Evolutionary conservation across 1,140 invertebrate genomes (phyloP).

Genomic region (Heliconius congener): DNA sequence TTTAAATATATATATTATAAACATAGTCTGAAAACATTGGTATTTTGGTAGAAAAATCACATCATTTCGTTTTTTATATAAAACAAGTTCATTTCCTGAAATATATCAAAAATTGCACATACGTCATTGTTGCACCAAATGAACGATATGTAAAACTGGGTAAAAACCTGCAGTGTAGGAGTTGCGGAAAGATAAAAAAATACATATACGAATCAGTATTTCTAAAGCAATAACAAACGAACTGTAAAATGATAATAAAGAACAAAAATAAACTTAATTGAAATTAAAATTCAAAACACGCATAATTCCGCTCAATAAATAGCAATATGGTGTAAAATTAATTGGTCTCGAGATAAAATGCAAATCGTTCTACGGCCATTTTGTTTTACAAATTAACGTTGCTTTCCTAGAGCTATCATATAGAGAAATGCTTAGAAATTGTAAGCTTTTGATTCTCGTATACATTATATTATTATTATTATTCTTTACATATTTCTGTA

Average conservation of each 20-base stretch:
- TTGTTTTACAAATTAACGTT: conserved; percentile 43
- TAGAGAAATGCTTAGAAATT: background rate
- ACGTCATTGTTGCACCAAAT: too few species aligned
- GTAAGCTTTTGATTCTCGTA: too few species aligned
- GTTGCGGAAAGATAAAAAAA: background rate
- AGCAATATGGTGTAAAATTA: conserved; percentile 71
- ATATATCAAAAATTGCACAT: too few species aligned
- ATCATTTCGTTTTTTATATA: too few species aligned
- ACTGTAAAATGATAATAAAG: background rate
- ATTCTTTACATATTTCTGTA: too few species aligned
- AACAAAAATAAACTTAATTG: conserved; percentile 35
- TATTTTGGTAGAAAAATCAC: too few species aligned
- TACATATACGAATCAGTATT: background rate
- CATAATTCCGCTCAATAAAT: conserved; percentile 54
- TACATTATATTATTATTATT: too few species aligned
- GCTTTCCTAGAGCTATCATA: conserved; percentile 14
- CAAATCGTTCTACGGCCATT: conserved; percentile 49
- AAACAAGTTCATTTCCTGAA: too few species aligned
- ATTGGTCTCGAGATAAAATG: conserved; percentile 68
- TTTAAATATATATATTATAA: too few species aligned
- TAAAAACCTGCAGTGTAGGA: too few species aligned
- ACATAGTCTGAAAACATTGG: too few species aligned
- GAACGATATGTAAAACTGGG: too few species aligned
- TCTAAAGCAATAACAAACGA: background rate
- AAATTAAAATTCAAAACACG: conserved; percentile 45